Evolutionary conservation across 2,797 vertebrate species (phyloP).

Genomic region (Pogonophryne albipinna): DNA sequence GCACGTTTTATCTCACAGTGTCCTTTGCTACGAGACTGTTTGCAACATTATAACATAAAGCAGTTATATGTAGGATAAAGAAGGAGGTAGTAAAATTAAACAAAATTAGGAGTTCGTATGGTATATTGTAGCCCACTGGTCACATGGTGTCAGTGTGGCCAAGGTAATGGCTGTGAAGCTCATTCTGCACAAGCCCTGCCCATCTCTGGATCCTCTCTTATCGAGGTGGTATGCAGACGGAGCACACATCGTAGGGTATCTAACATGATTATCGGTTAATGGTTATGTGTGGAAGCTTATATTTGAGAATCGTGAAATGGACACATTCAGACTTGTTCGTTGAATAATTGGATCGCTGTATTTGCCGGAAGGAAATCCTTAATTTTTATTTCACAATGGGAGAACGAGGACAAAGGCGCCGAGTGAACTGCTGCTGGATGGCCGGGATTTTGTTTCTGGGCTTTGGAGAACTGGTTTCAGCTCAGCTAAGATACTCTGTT

Average conservation of each 20-base stretch:
- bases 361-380: background rate
- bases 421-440: slow-evolving; percentile 41
- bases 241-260: background rate
- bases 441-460: slow-evolving; percentile 52
- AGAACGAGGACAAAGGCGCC: slow-evolving; percentile 61
- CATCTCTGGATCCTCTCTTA: slow-evolving; percentile 30
- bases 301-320: background rate
- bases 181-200: slow-evolving; percentile 36
- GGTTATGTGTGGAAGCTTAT: background rate
- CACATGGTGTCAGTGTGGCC: slow-evolving; percentile 69
- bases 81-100: background rate
- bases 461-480: slow-evolving; percentile 45
- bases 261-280: background rate
- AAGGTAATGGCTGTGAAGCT: slow-evolving; percentile 11
- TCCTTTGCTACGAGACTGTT: no score
- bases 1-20: background rate
- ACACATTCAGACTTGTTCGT: background rate
- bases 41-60: background rate
- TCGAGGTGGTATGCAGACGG: slow-evolving; percentile 6
- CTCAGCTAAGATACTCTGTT: slow-evolving; percentile 82
- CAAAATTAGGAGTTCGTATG: background rate
- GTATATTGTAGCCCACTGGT: background rate
- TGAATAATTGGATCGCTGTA: rapidly evolving
- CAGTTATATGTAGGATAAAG: background rate
- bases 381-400: slow-evolving; percentile 46